phyloP scores from a whole-genome alignment of 2,797 vertebrate species.

The Carcharodon carcharias region DNA sequence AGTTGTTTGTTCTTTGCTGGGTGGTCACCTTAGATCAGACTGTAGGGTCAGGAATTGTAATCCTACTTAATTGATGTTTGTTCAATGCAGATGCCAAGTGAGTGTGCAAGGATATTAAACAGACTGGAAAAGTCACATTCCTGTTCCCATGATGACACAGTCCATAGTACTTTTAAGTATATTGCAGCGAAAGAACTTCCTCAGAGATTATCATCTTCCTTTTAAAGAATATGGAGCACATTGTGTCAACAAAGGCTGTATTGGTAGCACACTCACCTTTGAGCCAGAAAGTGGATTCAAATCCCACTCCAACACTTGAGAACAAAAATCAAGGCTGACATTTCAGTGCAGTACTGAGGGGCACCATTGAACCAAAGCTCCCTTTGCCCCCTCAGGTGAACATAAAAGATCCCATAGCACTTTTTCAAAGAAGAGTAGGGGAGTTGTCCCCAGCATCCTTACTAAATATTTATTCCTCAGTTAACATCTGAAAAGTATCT shows the following conservation, averaged over 20 bases:
- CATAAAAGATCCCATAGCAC: not conserved
- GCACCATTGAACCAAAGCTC: not conserved
- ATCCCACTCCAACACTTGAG: not conserved
- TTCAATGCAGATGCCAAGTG: not conserved
- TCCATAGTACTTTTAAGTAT: not conserved
- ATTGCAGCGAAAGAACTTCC: not conserved
- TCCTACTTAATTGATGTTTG: not conserved
- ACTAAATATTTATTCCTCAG: not conserved
- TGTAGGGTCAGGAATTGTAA: not conserved
- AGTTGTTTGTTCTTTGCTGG: not conserved
- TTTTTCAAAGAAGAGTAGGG: not conserved
- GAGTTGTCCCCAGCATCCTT: not conserved
- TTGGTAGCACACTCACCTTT: not conserved
- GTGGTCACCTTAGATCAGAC: not conserved
- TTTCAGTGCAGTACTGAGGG: not conserved
- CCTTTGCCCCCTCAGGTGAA: not conserved
- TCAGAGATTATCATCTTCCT: not conserved
- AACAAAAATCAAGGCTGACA: not conserved
- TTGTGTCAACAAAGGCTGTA: not conserved
- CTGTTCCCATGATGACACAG: not conserved
- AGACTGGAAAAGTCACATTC: not conserved
- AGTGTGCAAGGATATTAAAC: not conserved
- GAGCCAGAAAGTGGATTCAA: not conserved
- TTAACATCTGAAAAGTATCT: not conserved
- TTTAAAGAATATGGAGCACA: not conserved